Evolutionary conservation across 2,113 vertebrate species (phyloP).

Genomic region (Megaleporinus macrocephalus): DNA sequence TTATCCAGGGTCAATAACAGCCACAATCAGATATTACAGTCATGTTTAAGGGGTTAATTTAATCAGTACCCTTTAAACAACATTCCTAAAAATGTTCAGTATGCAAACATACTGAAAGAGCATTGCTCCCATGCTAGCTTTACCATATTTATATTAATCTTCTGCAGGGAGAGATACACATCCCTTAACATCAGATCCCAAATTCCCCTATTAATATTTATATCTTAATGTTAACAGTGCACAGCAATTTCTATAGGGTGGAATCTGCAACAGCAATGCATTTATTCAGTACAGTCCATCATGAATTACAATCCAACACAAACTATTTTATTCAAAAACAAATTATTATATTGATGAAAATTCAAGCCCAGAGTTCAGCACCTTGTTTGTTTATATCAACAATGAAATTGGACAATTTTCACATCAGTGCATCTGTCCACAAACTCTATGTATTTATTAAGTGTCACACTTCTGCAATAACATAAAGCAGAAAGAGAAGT

Average conservation of each 20-base stretch:
- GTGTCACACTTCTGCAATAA: neutral
- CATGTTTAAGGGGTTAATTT: no score
- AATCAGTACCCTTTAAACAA: no score
- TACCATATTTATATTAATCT: no score
- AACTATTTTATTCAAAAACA: no score
- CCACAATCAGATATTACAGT: no score
- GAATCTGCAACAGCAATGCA: neutral
- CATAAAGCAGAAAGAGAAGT: neutral
- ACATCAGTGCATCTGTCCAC: neutral
- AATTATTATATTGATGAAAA: neutral
- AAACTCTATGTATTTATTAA: conserved; percentile 14
- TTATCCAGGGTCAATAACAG: no score
- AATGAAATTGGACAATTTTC: conserved; percentile 5
- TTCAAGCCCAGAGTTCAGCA: neutral
- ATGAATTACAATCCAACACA: neutral
- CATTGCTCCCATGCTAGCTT: no score
- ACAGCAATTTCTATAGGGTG: neutral
- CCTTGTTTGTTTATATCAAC: neutral
- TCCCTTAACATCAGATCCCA: no score
- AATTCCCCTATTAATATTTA: no score
- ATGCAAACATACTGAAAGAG: no score
- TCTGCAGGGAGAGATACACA: no score
- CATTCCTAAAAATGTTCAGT: no score
- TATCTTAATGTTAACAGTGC: neutral
- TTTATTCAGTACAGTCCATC: neutral